Evolutionary conservation across 2,113 vertebrate genomes (phyloP), one percentile per base, ranked within the genome.

Genomic region (Cephalopterus ornatus): DNA sequence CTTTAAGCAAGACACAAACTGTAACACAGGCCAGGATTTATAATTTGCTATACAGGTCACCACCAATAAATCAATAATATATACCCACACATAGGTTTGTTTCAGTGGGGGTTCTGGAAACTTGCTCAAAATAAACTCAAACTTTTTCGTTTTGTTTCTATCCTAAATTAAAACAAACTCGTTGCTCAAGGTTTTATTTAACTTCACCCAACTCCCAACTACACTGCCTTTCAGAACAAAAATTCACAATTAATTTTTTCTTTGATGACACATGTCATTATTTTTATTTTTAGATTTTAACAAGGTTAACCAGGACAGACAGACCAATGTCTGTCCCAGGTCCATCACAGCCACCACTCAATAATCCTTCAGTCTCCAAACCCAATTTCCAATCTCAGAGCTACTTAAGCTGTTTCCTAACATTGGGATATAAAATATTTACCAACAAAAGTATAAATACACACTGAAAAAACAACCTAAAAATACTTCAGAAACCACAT

Each of bases 41-140:
- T 72, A 93, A 89, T 73, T 84, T 55, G 85, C 90, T 74, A 12
- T 47, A 28, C 55, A 88, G 68, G 68, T 44, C 59, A 82, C 75
- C 79, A 93, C 65, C 68, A 89, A 91, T 92, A 89, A 95, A 92
- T 97, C 94, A 95, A 82, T 95, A 94, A 82, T 12, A 32, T 8
- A 52, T 17, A 63, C 11, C 50, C 30, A 50, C 13, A 27, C 23
- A 33, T 2, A 44, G 49, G 39, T 39, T 27, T 59, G 33, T 74
- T 86, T 56, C 71, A 35, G 22, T 6, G 44, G 0, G 20, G 91
- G 39, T 88, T 73, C 74, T 61, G 61, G 67, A 50, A 88, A 70
- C 30, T 47, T 28, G 47, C 28, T 87, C 22, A 27, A 53, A 20
- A 33, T 1, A 53, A 82, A 44, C 39, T 35, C 17, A 26, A 61